Evolutionary conservation across 2,888 invertebrate genomes (phyloP), one percentile per base, ranked within the genome.

Genomic region (Phorcus lineatus): DNA sequence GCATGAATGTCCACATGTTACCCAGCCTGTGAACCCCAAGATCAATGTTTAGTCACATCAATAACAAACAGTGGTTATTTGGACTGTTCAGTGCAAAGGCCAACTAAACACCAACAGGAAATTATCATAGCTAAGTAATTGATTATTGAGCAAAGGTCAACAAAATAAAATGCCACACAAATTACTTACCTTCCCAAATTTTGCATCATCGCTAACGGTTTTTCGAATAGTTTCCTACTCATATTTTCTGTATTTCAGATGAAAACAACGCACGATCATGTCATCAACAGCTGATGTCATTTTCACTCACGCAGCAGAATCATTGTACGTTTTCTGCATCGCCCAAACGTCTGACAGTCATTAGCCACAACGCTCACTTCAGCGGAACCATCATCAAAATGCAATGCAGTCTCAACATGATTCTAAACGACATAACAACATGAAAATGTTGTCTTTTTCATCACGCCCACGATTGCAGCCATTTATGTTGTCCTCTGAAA

Each of bases 141-240:
- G 47, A 47, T 47, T 47, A 47, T 47, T 47, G 47, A 47, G 47
- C 11, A 47, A 47, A 47, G 47, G 47, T 47, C 47, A 47, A 47
- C 11, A 11, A 47, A 47, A 47, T 47, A 4, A 47, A 47, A 47
- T 47, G 47, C 11, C 47, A 47, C 47, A 11, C 47, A 13, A 47
- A 47, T 6, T 9, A 47, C 47, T 47, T 13, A 47, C 47, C 47
- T 47, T 47, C 47, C 47, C 47, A 62, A 28, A 31, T 62, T 62
- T 62, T 74, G 74, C 74, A 74, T 74, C 52, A 74, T 47, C 7
- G 74, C 74, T 74, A 74, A 22, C 24, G 74, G 74, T 52, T 74
- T 74, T 74, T 74, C 74, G n/a, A 74, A 52, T 11, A 74, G 52
- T 52, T 74, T 74, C 52, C 74, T 74, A 52, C 74, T 74, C 74